Evolutionary conservation across 2,113 vertebrate genomes (phyloP).

Genomic region (Bombycilla garrulus): DNA sequence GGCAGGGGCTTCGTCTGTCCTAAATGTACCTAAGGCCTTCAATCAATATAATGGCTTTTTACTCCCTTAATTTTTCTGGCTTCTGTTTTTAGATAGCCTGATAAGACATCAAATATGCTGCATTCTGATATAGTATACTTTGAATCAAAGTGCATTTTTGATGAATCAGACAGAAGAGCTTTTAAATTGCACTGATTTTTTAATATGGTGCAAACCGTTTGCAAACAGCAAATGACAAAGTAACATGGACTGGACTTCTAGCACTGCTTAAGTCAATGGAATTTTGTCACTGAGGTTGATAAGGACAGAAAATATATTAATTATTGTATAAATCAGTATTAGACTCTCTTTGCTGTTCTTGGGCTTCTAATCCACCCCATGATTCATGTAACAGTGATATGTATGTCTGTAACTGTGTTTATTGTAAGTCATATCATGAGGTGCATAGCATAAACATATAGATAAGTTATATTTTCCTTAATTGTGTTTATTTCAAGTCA

Average conservation of each 20-base stretch:
- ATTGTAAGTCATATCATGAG: neutral
- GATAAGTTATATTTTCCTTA: neutral
- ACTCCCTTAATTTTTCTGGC: neutral
- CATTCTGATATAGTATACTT: neutral
- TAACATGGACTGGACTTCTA: neutral
- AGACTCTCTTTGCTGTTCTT: neutral
- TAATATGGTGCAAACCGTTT: neutral
- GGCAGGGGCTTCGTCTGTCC: neutral
- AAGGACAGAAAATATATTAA: neutral
- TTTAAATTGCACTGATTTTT: neutral
- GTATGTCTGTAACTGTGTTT: rapidly evolving
- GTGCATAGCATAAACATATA: neutral
- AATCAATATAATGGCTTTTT: neutral
- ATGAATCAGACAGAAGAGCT: neutral
- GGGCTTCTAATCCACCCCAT: neutral
- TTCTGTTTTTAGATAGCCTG: neutral
- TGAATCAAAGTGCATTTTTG: neutral
- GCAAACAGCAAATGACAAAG: neutral
- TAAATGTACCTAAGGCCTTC: neutral
- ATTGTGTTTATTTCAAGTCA: neutral
- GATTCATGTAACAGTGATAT: neutral
- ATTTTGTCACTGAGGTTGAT: neutral
- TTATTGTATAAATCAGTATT: neutral
- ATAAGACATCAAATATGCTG: neutral
- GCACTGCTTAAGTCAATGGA: neutral